Base-by-base conservation (phyloP, 2,888 invertebrate genomes). In the Hirtodrosophila histrioides region DNA sequence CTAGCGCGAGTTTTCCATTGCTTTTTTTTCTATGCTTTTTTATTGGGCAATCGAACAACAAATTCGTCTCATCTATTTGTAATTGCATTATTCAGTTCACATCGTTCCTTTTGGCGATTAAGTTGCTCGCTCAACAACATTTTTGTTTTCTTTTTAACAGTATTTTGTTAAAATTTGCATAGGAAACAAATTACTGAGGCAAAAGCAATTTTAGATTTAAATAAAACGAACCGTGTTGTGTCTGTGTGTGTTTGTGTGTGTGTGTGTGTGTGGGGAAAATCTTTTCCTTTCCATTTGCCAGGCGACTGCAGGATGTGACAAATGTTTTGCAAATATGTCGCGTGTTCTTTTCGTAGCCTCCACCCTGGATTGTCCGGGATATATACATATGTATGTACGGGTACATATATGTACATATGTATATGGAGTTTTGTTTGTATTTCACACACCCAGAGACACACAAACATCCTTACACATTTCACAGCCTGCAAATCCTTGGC, bases 301-400 rank as follows among this genome's bases (percentile, higher is more conserved):
- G 46, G 49, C 60, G 61, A 60, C 53, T 62, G 76, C 73, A 68
- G 67, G 67, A 71, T 82, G 71, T 81, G 81, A 81, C 81, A 84
- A 81, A 84, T 84, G 81, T 73, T 84, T 70, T 73, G 78, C 78
- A 84, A 84, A 78, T 84, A 73, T 75, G 72, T 66, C 62, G 74
- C 65, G 66, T 70, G 66, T 62, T 67, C 72, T 51, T 58, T 68
- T 53, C 31, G 23, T 44, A 40, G 53, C 46, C 50, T 39, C 33
- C 62, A 36, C n/a, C 44, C 9, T 8, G 40, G n/a, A 58, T 61
- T 64, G 55, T 65, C 66, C 58, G 73, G 55, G 23, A 9, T 44
- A 41, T 39, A 41, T 41, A 40, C 9, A 31, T 7, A 49, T 49
- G 36, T 29, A 49, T 61, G 40, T 17, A 17, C 17, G 17, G 17